phyloP scores from a whole-genome alignment of 1,140 invertebrate genomes.

The Ceratina calcarata region DNA sequence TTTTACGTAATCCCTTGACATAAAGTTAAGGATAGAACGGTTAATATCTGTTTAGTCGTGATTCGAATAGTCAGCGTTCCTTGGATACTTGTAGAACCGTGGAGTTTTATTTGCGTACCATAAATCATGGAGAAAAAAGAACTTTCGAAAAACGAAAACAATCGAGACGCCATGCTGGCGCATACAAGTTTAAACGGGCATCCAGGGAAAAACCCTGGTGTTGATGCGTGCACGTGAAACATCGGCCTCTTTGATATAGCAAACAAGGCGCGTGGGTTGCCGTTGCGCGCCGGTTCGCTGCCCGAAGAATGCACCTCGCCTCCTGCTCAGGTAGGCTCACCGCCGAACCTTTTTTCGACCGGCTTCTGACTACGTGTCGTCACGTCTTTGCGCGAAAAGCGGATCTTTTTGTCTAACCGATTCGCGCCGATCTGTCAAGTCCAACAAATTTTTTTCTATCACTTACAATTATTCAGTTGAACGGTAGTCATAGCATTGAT shows the following conservation, averaged over 20 bases:
- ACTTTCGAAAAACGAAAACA: slow-evolving; percentile 5
- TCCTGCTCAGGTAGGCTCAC: slow-evolving; percentile 26
- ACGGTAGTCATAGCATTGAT: neutral
- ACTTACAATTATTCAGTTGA: too few relatives aligned
- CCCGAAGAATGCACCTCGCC: slow-evolving; percentile 60
- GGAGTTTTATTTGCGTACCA: too few relatives aligned
- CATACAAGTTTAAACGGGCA: slow-evolving; percentile 1
- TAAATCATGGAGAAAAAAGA: too few relatives aligned
- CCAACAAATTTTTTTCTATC: neutral
- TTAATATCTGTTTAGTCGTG: too few relatives aligned
- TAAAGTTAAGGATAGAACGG: too few relatives aligned
- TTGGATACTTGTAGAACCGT: too few relatives aligned
- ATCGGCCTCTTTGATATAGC: slow-evolving; percentile 58
- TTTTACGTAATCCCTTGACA: too few relatives aligned
- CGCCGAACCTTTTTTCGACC: neutral
- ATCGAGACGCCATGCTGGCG: neutral
- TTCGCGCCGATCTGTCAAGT: neutral
- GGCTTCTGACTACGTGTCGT: neutral
- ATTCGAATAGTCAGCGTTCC: too few relatives aligned
- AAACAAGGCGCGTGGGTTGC: slow-evolving; percentile 38
- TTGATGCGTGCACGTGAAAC: slow-evolving; percentile 34
- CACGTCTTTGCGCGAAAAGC: slow-evolving; percentile 24
- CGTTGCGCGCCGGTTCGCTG: slow-evolving; percentile 26
- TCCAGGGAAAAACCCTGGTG: neutral
- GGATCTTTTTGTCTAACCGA: neutral